Evolutionary conservation across 2,113 vertebrate species (phyloP).

Genomic region (Oryzias celebensis): DNA sequence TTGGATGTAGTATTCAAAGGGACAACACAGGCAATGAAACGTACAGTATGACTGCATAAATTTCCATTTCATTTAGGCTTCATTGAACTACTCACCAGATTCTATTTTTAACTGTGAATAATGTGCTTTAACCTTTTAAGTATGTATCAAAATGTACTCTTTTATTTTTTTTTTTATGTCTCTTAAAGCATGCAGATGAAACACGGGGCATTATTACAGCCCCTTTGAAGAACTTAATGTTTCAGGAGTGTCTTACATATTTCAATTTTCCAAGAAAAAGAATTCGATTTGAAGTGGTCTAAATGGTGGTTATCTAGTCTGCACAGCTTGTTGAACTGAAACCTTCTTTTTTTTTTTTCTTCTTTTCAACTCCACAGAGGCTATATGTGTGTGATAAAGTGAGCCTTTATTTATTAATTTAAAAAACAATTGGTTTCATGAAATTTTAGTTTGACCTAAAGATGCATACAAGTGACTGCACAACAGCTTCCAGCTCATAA

Average conservation of each 20-base stretch:
- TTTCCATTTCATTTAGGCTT: conserved; percentile 18
- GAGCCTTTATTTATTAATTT: conserved; percentile 19
- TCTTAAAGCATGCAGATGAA: conserved; percentile 5
- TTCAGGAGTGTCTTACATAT: conserved; percentile 1
- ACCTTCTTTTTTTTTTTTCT: conserved; percentile 49
- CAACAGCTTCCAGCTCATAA: conserved; percentile 12
- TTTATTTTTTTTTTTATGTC: background rate
- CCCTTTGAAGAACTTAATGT: conserved; percentile 1
- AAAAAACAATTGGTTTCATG: conserved; percentile 44
- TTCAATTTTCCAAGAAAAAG: conserved; percentile 36
- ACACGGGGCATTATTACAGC: too few species aligned
- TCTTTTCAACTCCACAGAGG: conserved; percentile 10
- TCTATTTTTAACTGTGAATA: conserved; percentile 6
- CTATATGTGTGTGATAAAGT: conserved; percentile 22
- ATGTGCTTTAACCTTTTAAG: too few species aligned
- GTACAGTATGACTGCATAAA: conserved; percentile 23
- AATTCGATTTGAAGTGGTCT: conserved; percentile 28
- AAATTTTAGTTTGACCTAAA: conserved; percentile 24
- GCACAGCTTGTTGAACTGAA: conserved; percentile 47
- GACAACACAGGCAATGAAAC: conserved; percentile 10
- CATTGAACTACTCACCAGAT: background rate
- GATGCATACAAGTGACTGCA: background rate
- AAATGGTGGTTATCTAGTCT: conserved; percentile 50
- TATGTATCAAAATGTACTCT: conserved; percentile 20
- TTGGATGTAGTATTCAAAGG: background rate